A percentile compares a stretch with the other conserved stretches of the same genome.
Evolutionary conservation across 2,113 vertebrate genomes (phyloP).

Genomic region (Phyllostomus hastatus): DNA sequence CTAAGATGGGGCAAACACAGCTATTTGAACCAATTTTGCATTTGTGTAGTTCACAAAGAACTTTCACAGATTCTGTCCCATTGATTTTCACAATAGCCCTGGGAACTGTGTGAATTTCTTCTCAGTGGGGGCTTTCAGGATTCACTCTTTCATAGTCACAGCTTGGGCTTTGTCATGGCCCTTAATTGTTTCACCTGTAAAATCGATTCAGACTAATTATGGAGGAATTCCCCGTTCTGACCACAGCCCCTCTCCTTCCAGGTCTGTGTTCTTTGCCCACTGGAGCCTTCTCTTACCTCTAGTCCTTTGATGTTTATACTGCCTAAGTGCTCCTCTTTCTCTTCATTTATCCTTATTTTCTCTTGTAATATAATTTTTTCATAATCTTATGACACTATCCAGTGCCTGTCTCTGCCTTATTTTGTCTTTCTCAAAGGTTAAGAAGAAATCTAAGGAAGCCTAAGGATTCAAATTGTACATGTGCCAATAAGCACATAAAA

Average conservation of each 20-base stretch:
- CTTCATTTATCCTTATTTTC: neutral
- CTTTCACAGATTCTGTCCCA: neutral
- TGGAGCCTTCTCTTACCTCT: neutral
- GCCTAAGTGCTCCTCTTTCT: neutral
- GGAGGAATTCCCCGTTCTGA: neutral
- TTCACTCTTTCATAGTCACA: neutral
- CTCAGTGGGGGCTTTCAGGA: neutral
- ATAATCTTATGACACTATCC: neutral
- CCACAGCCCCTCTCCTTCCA: neutral
- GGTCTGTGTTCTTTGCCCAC: neutral
- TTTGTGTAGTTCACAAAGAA: neutral
- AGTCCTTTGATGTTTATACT: neutral
- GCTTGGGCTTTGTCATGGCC: neutral
- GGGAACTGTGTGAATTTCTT: slow-evolving; percentile 1
- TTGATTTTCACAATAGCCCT: neutral
- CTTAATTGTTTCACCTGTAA: neutral
- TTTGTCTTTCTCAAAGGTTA: neutral
- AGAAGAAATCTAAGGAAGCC: neutral
- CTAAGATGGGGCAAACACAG: neutral
- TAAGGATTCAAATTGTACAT: neutral
- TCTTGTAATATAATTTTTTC: neutral
- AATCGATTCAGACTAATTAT: neutral
- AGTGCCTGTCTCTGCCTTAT: neutral
- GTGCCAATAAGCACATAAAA: neutral
- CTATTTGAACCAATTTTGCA: neutral